Conservation (phyloP, 2,888 invertebrate species). For the Leptinotarsa tumamoca region DNA sequence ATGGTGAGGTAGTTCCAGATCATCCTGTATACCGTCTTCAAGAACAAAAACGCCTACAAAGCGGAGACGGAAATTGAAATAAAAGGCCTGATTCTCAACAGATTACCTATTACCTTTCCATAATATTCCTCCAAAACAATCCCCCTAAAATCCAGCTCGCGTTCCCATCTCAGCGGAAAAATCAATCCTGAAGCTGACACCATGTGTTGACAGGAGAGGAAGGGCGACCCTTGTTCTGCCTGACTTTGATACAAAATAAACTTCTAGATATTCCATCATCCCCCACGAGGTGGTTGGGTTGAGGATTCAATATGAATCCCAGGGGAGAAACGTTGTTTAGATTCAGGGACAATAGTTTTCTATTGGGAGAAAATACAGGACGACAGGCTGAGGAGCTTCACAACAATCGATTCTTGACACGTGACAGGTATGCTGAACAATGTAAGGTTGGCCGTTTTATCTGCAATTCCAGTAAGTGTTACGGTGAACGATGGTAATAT, state of each 20-base stretch:
- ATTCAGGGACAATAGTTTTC: slow-evolving; percentile 1
- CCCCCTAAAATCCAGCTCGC: background rate
- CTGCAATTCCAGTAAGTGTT: background rate
- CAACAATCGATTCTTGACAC: background rate
- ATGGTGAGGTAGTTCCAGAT: no score
- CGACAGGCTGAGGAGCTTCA: background rate
- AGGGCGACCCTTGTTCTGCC: slow-evolving; percentile 1
- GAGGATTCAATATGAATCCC: background rate
- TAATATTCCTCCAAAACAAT: background rate
- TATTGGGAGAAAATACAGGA: slow-evolving; percentile 3
- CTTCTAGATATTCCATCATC: background rate
- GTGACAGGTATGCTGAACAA: background rate
- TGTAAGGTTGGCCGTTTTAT: background rate
- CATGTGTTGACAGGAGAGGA: background rate
- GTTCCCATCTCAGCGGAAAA: background rate
- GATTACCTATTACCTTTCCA: background rate
- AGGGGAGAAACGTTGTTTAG: background rate
- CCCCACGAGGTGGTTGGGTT: background rate
- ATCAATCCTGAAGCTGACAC: slow-evolving; percentile 3
- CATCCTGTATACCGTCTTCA: no score
- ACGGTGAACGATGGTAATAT: background rate
- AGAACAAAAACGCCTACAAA: background rate
- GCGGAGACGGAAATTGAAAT: background rate
- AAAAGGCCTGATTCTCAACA: background rate
- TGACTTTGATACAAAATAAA: slow-evolving; percentile 14